Conservation (phyloP, 2,888 invertebrate genomes). For the Thalpophila matura region DNA sequence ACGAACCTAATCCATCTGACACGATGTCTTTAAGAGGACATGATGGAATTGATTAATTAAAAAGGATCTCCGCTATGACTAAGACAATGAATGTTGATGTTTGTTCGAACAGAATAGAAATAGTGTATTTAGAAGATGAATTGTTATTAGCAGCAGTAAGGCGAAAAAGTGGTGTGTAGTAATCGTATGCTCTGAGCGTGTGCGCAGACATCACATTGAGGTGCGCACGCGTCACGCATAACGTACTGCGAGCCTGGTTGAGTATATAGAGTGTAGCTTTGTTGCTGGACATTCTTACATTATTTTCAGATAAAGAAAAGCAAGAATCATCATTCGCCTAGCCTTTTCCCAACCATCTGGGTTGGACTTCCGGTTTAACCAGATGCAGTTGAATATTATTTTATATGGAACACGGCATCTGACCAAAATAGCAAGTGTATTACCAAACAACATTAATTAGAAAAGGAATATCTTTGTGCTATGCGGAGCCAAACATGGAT, state of each 20-base stretch:
- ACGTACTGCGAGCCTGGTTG: slow-evolving; percentile 64
- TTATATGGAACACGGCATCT: too few species aligned
- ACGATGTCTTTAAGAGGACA: background rate
- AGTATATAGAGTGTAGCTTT: slow-evolving; percentile 49
- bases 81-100: slow-evolving; percentile 31
- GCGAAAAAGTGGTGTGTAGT: slow-evolving; percentile 54
- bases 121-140: slow-evolving; percentile 50
- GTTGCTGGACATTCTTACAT: too few species aligned
- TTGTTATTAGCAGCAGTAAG: slow-evolving; percentile 45
- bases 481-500: too few species aligned
- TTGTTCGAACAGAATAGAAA: slow-evolving; percentile 52
- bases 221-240: slow-evolving; percentile 85
- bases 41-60: slow-evolving; percentile 18
- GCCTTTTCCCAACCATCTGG: too few species aligned
- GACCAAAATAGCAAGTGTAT: too few species aligned
- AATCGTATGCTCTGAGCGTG: slow-evolving; percentile 80
- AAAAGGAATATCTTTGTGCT: too few species aligned
- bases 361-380: too few species aligned
- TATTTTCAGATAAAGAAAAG: too few species aligned
- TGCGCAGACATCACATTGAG: slow-evolving; percentile 77
- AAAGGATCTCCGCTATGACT: slow-evolving; percentile 38
- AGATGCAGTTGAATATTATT: too few species aligned
- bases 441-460: too few species aligned
- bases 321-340: too few species aligned
- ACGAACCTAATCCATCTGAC: slow-evolving; percentile 19